phyloP scores from a whole-genome alignment of 2,888 invertebrate genomes.

The Tiliacea aurago region DNA sequence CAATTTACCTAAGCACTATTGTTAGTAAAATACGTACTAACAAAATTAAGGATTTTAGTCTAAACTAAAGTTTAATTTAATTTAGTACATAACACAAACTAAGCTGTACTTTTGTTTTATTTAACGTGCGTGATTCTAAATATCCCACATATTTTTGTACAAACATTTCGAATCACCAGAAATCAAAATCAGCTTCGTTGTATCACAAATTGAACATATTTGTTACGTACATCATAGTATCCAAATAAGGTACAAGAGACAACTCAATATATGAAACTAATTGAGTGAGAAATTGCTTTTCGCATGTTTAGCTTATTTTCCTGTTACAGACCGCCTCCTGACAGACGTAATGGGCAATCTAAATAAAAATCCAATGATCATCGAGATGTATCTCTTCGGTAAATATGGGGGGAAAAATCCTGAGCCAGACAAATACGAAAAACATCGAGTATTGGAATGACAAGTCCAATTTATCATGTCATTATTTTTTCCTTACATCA shows the following conservation, averaged over 20 bases:
- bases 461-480: slow-evolving; percentile 13
- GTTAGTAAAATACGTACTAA: too few species aligned
- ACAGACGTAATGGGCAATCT: slow-evolving; percentile 37
- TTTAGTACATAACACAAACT: not conserved
- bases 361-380: slow-evolving; percentile 47
- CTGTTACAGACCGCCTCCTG: slow-evolving; percentile 30
- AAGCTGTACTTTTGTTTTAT: not conserved
- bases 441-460: not conserved
- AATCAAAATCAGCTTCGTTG: slow-evolving; percentile 6
- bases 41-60: too few species aligned
- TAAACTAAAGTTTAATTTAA: too few species aligned
- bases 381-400: slow-evolving; percentile 25
- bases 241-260: slow-evolving; percentile 38
- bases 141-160: not conserved
- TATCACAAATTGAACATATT: slow-evolving; percentile 20
- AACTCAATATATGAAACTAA: slow-evolving; percentile 64
- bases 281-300: slow-evolving; percentile 67
- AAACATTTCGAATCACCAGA: not conserved
- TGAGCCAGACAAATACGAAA: slow-evolving; percentile 15
- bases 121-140: not conserved
- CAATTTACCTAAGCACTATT: too few species aligned
- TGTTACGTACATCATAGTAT: slow-evolving; percentile 25
- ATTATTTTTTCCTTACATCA: not conserved
- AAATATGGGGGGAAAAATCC: slow-evolving; percentile 15
- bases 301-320: slow-evolving; percentile 48